Evolutionary conservation across 1,140 invertebrate genomes (phyloP).

Genomic region (Trichonephila clavata): DNA sequence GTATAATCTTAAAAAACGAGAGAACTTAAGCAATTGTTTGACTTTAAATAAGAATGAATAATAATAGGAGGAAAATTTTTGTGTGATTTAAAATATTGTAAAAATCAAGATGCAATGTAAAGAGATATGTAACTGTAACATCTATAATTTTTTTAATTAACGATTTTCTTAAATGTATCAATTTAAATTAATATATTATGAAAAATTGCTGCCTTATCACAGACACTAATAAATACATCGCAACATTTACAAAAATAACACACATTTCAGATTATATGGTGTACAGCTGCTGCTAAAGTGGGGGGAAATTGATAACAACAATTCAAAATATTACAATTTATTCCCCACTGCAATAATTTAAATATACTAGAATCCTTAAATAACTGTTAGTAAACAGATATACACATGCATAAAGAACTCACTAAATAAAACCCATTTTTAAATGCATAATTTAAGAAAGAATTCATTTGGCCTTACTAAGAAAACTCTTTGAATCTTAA

Average conservation of each 20-base stretch:
- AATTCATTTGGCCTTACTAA: neutral
- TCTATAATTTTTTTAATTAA: too few species aligned
- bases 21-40: neutral
- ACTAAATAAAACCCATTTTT: too few species aligned
- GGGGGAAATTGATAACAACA: neutral
- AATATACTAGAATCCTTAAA: neutral
- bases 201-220: constrained; percentile 72
- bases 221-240: constrained; percentile 73
- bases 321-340: neutral
- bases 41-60: neutral
- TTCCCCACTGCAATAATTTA: neutral
- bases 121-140: too few species aligned
- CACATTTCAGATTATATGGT: constrained; percentile 1
- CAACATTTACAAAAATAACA: constrained; percentile 61
- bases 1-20: too few species aligned
- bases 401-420: too few species aligned
- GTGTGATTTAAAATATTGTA: neutral
- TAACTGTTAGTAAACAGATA: too few species aligned
- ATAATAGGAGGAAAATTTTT: neutral
- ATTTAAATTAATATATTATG: constrained; percentile 18
- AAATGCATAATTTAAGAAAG: neutral
- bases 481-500: neutral
- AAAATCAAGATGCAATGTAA: too few species aligned
- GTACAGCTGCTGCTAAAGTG: constrained; percentile 49
- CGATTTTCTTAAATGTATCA: neutral